phyloP scores from a whole-genome alignment of 1,140 invertebrate species.

The Micrasema minimum region DNA sequence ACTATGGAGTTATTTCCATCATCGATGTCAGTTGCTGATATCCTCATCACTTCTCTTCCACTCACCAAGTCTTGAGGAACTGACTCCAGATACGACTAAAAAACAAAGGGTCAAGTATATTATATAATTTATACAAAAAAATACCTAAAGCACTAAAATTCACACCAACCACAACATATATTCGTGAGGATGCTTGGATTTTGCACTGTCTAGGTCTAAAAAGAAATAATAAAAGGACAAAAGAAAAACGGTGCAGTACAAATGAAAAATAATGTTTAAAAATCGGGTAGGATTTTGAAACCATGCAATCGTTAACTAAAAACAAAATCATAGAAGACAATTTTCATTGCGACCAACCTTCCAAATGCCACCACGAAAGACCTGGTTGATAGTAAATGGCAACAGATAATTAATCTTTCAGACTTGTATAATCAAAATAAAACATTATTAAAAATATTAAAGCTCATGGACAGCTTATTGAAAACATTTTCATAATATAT shows the following conservation, averaged over 20 bases:
- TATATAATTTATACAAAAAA: no score
- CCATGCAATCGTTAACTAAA: constrained; percentile 34
- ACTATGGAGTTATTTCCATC: constrained; percentile 87
- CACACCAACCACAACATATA: constrained; percentile 45
- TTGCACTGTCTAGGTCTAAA: constrained; percentile 25
- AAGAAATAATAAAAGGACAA: constrained; percentile 17
- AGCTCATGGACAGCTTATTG: no score
- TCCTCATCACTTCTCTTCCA: constrained; percentile 83
- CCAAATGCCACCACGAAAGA: constrained; percentile 74
- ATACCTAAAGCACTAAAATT: constrained; percentile 25
- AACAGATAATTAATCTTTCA: constrained; percentile 7
- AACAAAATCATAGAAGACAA: constrained; percentile 43
- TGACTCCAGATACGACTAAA: constrained; percentile 77
- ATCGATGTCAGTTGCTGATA: constrained; percentile 89
- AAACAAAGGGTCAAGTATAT: constrained; percentile 34
- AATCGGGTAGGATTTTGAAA: constrained; percentile 21
- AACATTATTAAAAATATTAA: no score
- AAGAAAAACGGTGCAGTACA: constrained; percentile 2
- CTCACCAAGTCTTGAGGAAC: constrained; percentile 78
- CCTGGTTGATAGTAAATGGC: constrained; percentile 63
- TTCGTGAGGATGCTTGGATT: constrained; percentile 23
- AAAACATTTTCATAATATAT: no score
- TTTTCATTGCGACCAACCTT: constrained; percentile 69
- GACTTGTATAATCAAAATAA: no score
- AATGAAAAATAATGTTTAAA: constrained; percentile 11